Base-by-base conservation (phyloP, 2,797 vertebrate species). In the Bradypodion ventrale region DNA sequence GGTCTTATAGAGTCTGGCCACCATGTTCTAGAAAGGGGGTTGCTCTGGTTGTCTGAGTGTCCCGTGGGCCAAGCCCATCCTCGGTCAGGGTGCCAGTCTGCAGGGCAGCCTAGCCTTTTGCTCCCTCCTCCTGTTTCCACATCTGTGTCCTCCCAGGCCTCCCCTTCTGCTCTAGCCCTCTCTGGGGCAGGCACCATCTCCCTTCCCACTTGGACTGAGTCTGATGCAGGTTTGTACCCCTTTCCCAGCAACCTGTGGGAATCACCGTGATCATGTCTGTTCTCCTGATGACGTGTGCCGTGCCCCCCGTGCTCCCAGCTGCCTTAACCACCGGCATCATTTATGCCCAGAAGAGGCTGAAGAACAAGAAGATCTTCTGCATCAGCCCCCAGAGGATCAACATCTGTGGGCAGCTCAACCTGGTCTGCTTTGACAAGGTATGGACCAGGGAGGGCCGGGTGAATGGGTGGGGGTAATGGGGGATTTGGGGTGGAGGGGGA, bases 381-480 rank as follows among this genome's bases (percentile, higher is more conserved):
- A 90, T 95, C 84, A 94, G 93, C 16, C 93, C 94, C 0, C 93
- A 95, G 80, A 94, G 93, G 83, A 96, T 96, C 92, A 96, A 95
- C n/a, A 93, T 94, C 88, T 95, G 94, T 0, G 95, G 95, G 9
- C 94, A 94, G 62, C 90, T 96, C 76, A 96, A 96, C 92, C 94
- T 96, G 1, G 89, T 95, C 74, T 95, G 95, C 88, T 95, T 96
- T 83, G 96, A 95, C 93, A 96, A 96, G 93, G 80, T 72, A 29
- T 2, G 10, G 3, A 29, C 25, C 1, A 2, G 25, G 2, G 46
- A 4, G 19, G 66, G 4, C 6, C 15, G 59, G 6, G 8, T 8
- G 75, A 13, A 32, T 23, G 32, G 8, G 23, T 3, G 59, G 7
- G 15, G 7, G 27, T 8, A 25, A 62, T 62, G 60, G 19, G 60